Base-by-base conservation (phyloP, 2,113 vertebrate species). In the Strix uralensis region DNA sequence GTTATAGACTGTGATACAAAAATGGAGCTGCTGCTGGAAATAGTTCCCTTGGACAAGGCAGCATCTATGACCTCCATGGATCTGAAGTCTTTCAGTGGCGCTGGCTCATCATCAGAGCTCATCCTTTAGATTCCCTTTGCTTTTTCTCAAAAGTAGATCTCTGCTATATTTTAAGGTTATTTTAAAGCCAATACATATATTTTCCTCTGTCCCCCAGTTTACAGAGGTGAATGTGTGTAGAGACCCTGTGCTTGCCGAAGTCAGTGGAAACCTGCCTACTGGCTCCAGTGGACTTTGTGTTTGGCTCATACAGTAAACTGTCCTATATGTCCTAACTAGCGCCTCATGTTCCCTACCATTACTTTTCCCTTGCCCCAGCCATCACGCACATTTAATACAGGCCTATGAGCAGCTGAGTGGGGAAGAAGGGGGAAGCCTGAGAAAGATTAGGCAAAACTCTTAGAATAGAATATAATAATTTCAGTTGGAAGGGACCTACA, bases 41-140 rank as follows among this genome's bases (percentile, higher is more conserved):
- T 20, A 21, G 20, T 66, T 46, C 54, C 40, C 49, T 84, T 17
- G 40, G 40, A 59, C 21, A n/a, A 25, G 67, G n/a, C 38, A 81
- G 62, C 5, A 2, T 44, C 61, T 30, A 9, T 1, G 2, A 3
- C 40, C 52, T 54, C 46, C 36, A 4, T 2, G 2, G 12, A 15
- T 62, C 25, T 55, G 42, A 70, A 57, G 22, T 22, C n/a, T 73
- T 69, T 57, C 55, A 22, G 32, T 20, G 54, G 23, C 0, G 1
- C 63, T 69, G 51, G n/a, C 32, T 90, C 26, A 34, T 55, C 18
- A 23, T 21, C 42, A 49, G 44, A 88, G 38, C 36, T 72, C 29
- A 17, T 22, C 36, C 7, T 14, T 51, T 54, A 42, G 16, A 32
- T 46, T 86, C 57, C 47, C 36, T 32, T 4, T 67, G 42, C 10